phyloP scores from a whole-genome alignment of 2,888 invertebrate species.

The Stenodema calcarata region DNA sequence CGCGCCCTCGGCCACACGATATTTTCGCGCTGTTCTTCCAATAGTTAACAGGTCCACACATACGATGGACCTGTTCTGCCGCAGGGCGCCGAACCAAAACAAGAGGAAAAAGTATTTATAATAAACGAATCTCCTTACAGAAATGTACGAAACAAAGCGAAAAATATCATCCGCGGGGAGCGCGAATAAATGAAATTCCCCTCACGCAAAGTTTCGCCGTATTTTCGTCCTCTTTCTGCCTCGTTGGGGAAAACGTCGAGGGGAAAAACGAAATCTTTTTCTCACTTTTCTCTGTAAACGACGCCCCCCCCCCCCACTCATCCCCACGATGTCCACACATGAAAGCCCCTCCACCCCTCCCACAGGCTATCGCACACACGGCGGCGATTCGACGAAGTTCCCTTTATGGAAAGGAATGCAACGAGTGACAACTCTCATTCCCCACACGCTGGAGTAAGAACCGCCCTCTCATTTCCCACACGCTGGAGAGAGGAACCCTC shows the following conservation, averaged over 20 bases:
- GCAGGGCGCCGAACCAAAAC: not conserved
- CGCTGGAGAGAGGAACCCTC: too few relatives aligned
- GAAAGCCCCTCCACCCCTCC: too few relatives aligned
- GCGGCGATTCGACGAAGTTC: constrained; percentile 7
- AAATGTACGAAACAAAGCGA: not conserved
- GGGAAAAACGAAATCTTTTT: not conserved
- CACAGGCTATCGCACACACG: not conserved
- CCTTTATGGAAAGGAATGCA: constrained; percentile 5
- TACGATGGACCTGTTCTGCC: not conserved
- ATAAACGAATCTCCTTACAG: too few relatives aligned
- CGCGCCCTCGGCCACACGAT: too few relatives aligned
- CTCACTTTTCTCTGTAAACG: not conserved
- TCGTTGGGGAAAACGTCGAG: not conserved
- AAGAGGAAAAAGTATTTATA: not conserved
- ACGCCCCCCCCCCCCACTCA: not conserved
- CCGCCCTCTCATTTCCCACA: too few relatives aligned
- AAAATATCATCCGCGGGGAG: not conserved
- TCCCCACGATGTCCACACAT: not conserved
- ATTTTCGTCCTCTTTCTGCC: not conserved
- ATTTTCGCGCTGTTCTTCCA: too few relatives aligned
- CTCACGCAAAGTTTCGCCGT: not conserved
- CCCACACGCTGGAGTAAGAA: not conserved
- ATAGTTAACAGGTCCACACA: not conserved
- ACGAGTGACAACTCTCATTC: constrained; percentile 23
- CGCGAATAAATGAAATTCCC: not conserved